Conservation (phyloP, 2,113 vertebrate genomes). For the Brienomyrus brachyistius region DNA sequence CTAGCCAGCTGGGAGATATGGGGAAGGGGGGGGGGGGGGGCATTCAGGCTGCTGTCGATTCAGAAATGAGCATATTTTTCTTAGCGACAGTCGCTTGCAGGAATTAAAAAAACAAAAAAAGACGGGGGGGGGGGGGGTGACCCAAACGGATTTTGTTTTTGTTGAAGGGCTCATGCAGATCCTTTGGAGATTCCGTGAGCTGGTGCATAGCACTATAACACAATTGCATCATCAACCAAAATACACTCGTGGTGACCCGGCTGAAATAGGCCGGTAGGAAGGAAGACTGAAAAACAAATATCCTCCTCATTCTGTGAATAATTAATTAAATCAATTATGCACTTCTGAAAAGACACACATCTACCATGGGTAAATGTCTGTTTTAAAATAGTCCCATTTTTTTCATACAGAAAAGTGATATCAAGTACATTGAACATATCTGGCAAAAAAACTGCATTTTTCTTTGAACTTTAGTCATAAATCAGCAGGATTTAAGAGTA, state of each 20-base stretch:
- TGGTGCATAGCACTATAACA: conserved; percentile 31
- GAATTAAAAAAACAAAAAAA: conserved; percentile 25
- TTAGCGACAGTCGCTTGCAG: conserved; percentile 28
- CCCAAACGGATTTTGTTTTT: conserved; percentile 37
- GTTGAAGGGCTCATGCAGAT: conserved; percentile 30
- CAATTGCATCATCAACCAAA: background rate
- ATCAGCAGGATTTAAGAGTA: background rate
- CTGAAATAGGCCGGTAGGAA: background rate
- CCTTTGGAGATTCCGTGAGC: conserved; percentile 29
- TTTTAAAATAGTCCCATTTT: background rate
- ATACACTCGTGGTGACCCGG: background rate
- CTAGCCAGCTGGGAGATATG: conserved; percentile 52
- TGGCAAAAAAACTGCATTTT: background rate
- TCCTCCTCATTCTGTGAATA: background rate
- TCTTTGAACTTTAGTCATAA: background rate
- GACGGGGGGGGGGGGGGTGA: background rate
- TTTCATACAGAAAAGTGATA: background rate
- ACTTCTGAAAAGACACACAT: background rate
- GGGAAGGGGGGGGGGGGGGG: conserved; percentile 30
- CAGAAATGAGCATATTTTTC: conserved; percentile 18
- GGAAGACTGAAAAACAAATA: background rate
- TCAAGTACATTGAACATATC: background rate
- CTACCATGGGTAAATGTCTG: background rate
- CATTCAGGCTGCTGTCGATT: conserved; percentile 54
- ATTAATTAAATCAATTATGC: background rate